Base-by-base conservation (phyloP, 2,113 vertebrate genomes). In the Chloropsis hardwickii region DNA sequence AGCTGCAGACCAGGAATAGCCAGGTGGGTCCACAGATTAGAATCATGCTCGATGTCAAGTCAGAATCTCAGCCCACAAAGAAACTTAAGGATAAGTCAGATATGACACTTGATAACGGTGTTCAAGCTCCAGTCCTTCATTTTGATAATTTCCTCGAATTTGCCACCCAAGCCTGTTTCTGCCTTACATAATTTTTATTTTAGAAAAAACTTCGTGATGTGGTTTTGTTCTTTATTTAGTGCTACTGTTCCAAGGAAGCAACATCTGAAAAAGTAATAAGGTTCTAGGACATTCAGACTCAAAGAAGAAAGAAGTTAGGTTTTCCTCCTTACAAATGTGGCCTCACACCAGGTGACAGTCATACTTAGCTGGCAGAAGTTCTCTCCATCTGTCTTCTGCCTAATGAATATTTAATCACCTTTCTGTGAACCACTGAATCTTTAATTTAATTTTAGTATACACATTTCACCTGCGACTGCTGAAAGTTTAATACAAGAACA, bases 401-500 rank as follows among this genome's bases (percentile, higher is more conserved):
- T 80, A 85, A 82, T 96, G 40, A 94, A 94, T 94, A 70, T 88
- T 96, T 96, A 86, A 90, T 77, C 10, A 17, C 33, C 23, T 80
- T 82, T 82, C 66, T 69, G 62, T 77, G 62, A 91, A 77, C 9
- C n/a, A 80, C 45, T 88, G 62, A 95, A 90, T 73, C 25, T 93
- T 90, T 94, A 66, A 92, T 96, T 90, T 88, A 31, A 77, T 92
- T 96, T 93, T 73, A 88, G 60, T 76, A 58, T 48, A 94, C 42
- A 42, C 3, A 2, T 93, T 90, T 94, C 66, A 90, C 40, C 37
- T 0, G 0, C 58, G 39, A 47, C 62, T 90, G 42, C 45, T 97
- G 50, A 66, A 94, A 93, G 42, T 95, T 92, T 92, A 88, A 79
- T 54, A 86, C 7, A 62, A 40, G n/a, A 61, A 42, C 48, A 65